Evolutionary conservation across 2,797 vertebrate species (phyloP).

Genomic region (Melanotaenia trifasciata): DNA sequence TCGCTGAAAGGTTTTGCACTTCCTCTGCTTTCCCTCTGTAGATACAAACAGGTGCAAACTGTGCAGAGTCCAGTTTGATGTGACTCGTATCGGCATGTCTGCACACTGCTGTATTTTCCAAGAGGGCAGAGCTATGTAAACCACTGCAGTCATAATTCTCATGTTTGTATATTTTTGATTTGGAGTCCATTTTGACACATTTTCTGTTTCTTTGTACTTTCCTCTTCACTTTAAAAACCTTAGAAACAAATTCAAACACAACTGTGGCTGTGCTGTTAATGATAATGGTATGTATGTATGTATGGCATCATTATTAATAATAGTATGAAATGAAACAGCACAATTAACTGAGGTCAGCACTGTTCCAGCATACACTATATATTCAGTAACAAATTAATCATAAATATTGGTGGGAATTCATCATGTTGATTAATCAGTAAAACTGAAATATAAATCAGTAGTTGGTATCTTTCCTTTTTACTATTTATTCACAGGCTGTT

Average conservation of each 20-base stretch:
- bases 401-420: not conserved
- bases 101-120: slow-evolving; percentile 44
- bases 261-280: not conserved
- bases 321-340: not conserved
- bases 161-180: slow-evolving; percentile 65
- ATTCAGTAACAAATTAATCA: slow-evolving; percentile 1
- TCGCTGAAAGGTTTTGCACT: slow-evolving; percentile 1
- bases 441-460: not conserved
- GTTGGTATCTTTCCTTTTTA: not conserved
- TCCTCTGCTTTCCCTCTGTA: not conserved
- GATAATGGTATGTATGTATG: not conserved
- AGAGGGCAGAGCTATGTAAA: slow-evolving; percentile 62
- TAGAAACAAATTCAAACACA: not conserved
- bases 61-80: slow-evolving; percentile 1
- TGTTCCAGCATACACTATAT: not conserved
- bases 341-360: slow-evolving; percentile 4
- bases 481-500: not conserved
- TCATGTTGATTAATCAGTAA: not conserved
- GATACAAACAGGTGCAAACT: slow-evolving; percentile 51
- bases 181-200: slow-evolving; percentile 60
- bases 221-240: slow-evolving; percentile 30
- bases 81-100: slow-evolving; percentile 28
- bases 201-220: slow-evolving; percentile 37
- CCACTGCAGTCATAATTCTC: slow-evolving; percentile 48
- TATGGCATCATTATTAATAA: slow-evolving; percentile 10